These are phyloP conservation scores for Sebastes reedi DNA, from an alignment of 2,797 vertebrate species.

Conservation along the genomic window DNA sequence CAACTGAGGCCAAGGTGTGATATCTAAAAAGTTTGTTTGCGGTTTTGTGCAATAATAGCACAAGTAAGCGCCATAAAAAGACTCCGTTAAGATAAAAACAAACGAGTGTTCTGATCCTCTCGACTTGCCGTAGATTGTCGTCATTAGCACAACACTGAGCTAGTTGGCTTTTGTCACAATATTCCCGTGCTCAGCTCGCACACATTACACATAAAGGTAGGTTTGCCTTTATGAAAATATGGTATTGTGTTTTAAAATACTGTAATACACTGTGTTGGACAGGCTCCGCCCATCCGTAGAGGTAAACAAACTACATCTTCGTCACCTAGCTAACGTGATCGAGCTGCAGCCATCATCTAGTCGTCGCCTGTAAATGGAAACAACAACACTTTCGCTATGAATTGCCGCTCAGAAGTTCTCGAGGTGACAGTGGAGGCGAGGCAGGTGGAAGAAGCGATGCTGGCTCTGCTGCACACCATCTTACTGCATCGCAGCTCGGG, in stretches of 20 bases:
- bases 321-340: conserved; percentile 1
- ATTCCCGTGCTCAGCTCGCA: fast-evolving
- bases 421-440: conserved; percentile 95
- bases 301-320: conserved; percentile 60
- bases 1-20: fast-evolving
- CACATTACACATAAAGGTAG: background rate
- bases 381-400: conserved; percentile 80
- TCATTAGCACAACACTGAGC: background rate
- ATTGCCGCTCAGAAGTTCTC: conserved; percentile 95
- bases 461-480: conserved; percentile 92
- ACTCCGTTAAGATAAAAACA: background rate
- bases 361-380: conserved; percentile 37
- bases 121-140: conserved; percentile 56
- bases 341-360: conserved; percentile 1
- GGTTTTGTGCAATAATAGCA: fast-evolving
- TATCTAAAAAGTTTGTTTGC: fast-evolving
- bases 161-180: background rate
- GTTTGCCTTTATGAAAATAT: fast-evolving
- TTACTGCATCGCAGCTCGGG: conserved; percentile 96
- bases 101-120: conserved; percentile 14
- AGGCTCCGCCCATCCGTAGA: conserved; percentile 18
- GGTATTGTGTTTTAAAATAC: background rate
- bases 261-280: background rate
- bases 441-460: conserved; percentile 96
- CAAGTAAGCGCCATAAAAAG: fast-evolving